Evolutionary conservation across 2,888 invertebrate genomes (phyloP).

Genomic region (Caenorhabditis imperialis): DNA sequence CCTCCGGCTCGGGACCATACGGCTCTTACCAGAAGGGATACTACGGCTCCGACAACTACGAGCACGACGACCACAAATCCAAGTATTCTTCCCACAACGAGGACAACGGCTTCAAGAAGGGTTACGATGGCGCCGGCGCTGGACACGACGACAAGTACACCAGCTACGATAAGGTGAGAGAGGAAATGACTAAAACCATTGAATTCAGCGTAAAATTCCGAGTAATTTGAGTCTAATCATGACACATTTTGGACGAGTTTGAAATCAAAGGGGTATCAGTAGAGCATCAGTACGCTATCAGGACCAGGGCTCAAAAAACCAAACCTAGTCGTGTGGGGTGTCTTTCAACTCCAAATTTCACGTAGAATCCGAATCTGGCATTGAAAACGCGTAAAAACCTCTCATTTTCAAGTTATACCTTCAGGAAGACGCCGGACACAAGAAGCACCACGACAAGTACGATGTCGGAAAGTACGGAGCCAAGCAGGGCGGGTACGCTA

Average conservation of each 20-base stretch:
- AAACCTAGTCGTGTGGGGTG: too few species aligned
- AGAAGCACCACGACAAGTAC: constrained; percentile 52
- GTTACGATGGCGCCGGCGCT: constrained; percentile 50
- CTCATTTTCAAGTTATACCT: constrained; percentile 3
- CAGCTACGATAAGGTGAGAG: constrained; percentile 52
- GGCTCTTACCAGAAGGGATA: constrained; percentile 67
- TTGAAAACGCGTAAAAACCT: too few species aligned
- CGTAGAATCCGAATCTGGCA: background rate
- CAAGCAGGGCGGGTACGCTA: constrained; percentile 42
- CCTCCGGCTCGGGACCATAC: constrained; percentile 62
- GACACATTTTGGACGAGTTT: too few species aligned
- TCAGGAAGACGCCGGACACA: constrained; percentile 47
- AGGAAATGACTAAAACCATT: too few species aligned
- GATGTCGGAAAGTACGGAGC: constrained; percentile 50
- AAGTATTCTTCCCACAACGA: constrained; percentile 47
- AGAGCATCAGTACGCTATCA: too few species aligned
- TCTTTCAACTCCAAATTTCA: too few species aligned
- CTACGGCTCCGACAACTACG: constrained; percentile 64
- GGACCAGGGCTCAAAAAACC: too few species aligned
- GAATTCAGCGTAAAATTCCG: too few species aligned
- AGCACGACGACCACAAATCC: constrained; percentile 56
- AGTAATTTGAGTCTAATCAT: too few species aligned
- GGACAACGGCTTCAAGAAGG: constrained; percentile 60
- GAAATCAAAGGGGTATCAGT: too few species aligned
- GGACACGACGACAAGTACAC: constrained; percentile 58